Evolutionary conservation across 2,888 invertebrate species (phyloP).

Genomic region (Miltochrista miniata): DNA sequence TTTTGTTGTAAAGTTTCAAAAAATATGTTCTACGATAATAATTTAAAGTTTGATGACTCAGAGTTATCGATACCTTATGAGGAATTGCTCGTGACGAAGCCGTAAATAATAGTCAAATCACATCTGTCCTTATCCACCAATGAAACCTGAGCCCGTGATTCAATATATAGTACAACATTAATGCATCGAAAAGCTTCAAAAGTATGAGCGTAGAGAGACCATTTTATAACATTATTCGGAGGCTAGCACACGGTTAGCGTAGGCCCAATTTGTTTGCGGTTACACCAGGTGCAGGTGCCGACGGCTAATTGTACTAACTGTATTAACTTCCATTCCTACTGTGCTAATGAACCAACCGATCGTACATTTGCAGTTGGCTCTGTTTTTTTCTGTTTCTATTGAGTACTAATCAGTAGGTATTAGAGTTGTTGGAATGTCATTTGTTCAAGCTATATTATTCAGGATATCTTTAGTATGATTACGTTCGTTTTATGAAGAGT

Average conservation of each 20-base stretch:
- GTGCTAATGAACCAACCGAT: constrained; percentile 34
- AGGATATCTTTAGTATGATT: no score
- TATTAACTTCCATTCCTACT: constrained; percentile 45
- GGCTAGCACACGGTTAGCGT: constrained; percentile 29
- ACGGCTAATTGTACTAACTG: constrained; percentile 44
- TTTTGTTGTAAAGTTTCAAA: no score
- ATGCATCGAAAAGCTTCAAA: neutral
- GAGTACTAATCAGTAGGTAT: constrained; percentile 5
- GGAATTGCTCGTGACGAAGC: no score
- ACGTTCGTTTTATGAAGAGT: no score
- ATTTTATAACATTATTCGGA: constrained; percentile 29
- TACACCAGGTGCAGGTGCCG: constrained; percentile 39
- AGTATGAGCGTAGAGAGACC: constrained; percentile 9
- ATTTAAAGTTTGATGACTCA: no score
- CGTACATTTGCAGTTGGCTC: constrained; percentile 3
- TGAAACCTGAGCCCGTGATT: no score
- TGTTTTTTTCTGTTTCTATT: constrained; percentile 6
- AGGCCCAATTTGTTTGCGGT: constrained; percentile 50
- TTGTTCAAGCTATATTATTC: no score
- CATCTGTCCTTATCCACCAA: no score
- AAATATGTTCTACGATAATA: no score
- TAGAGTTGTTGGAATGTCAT: no score
- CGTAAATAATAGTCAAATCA: no score
- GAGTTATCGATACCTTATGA: no score
- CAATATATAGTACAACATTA: neutral